A percentile compares a stretch with the other conserved stretches of the same genome.
Evolutionary conservation across 2,113 vertebrate genomes (phyloP).

Genomic region (Promerops cafer): DNA sequence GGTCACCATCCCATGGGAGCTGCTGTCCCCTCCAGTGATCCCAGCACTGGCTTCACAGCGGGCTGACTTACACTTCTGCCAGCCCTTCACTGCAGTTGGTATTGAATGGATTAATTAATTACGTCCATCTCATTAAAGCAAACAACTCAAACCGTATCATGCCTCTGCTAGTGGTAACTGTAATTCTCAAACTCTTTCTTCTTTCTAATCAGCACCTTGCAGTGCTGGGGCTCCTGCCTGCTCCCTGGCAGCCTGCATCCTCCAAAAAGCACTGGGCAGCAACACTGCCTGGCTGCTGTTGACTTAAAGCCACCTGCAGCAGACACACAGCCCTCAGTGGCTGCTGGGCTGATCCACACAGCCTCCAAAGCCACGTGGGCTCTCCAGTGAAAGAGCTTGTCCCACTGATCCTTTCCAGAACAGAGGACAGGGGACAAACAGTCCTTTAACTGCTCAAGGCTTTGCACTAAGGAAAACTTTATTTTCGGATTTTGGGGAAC

Average conservation of each 20-base stretch:
- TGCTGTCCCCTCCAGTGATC: not conserved
- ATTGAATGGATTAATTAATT: not conserved
- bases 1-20: not conserved
- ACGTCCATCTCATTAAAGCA: not conserved
- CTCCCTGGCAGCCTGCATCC: not conserved
- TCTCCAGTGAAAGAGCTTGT: not conserved
- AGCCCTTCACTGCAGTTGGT: not conserved
- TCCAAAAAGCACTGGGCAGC: not conserved
- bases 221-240: not conserved
- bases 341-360: not conserved
- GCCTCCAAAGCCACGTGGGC: not conserved
- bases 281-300: not conserved
- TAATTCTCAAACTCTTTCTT: not conserved
- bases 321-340: not conserved
- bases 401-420: not conserved
- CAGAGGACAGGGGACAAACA: not conserved
- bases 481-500: not conserved
- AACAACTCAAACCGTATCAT: not conserved
- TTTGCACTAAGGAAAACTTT: not conserved
- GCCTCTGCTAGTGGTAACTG: not conserved
- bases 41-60: accelerated
- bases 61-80: not conserved
- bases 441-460: not conserved
- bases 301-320: not conserved
- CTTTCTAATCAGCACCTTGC: not conserved